Conservation (phyloP, 2,797 vertebrate genomes). For the Eulemur coronatus region DNA sequence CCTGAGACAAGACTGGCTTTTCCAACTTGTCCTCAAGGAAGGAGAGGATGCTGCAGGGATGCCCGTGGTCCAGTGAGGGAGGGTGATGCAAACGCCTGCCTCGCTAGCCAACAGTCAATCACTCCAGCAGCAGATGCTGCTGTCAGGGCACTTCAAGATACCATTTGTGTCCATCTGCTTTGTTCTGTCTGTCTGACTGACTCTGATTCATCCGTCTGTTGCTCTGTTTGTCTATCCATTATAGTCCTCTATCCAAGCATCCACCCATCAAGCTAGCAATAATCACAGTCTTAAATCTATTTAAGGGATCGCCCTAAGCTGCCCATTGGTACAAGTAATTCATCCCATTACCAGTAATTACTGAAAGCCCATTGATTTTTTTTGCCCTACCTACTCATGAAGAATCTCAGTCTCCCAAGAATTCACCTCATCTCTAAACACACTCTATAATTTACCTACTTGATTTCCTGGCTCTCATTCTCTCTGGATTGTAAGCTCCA, state of each 20-base stretch:
- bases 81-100: neutral
- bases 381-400: neutral
- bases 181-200: neutral
- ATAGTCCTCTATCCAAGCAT: neutral
- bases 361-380: neutral
- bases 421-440: neutral
- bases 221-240: neutral
- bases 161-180: neutral
- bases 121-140: neutral
- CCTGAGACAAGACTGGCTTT: neutral
- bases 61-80: no score
- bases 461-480: neutral
- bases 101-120: neutral
- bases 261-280: neutral
- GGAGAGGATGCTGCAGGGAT: neutral
- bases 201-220: neutral
- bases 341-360: neutral
- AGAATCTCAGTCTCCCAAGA: neutral
- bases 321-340: neutral
- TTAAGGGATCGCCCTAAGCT: neutral
- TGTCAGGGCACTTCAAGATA: neutral
- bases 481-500: neutral
- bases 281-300: neutral
- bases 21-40: neutral
- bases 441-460: neutral